Percentiles rank a stretch among this genome's conserved stretches.
phyloP scores from a whole-genome alignment of 2,113 vertebrate species.

The Echinops telfairi region DNA sequence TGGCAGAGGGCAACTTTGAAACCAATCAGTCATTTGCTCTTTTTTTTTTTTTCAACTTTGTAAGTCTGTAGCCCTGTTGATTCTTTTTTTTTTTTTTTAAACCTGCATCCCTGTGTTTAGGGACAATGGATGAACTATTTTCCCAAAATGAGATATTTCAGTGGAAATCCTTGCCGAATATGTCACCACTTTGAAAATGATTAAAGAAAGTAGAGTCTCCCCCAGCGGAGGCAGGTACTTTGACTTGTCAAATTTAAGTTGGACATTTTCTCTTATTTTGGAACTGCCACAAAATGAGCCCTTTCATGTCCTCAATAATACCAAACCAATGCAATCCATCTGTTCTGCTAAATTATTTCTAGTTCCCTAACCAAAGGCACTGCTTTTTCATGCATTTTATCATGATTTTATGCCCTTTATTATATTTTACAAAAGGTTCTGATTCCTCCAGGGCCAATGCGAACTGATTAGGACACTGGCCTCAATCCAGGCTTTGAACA shows the following conservation, averaged over 20 bases:
- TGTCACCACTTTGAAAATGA: slow-evolving; percentile 78
- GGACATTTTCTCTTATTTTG: slow-evolving; percentile 77
- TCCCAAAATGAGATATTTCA: slow-evolving; percentile 50
- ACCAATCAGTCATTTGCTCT: slow-evolving; percentile 24
- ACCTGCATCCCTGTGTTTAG: slow-evolving; percentile 3
- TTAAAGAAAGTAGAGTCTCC: slow-evolving; percentile 77
- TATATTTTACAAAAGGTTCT: slow-evolving; percentile 82
- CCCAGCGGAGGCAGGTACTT: slow-evolving; percentile 49
- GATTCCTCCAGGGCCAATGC: slow-evolving; percentile 76
- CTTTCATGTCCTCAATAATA: slow-evolving; percentile 83
- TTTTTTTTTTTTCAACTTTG: neutral
- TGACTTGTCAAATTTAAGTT: slow-evolving; percentile 75
- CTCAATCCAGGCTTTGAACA: slow-evolving; percentile 83
- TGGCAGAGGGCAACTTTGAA: slow-evolving; percentile 44
- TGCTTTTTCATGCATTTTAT: slow-evolving; percentile 85
- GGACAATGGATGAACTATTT: slow-evolving; percentile 61
- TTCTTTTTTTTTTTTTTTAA: slow-evolving; percentile 12
- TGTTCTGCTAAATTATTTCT: slow-evolving; percentile 78
- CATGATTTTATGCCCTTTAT: slow-evolving; percentile 84
- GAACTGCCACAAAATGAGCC: slow-evolving; percentile 76
- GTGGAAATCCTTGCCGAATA: slow-evolving; percentile 74
- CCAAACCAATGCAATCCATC: slow-evolving; percentile 79
- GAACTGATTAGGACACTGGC: slow-evolving; percentile 84
- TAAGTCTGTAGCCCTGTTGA: neutral
- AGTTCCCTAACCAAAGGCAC: slow-evolving; percentile 84